These are phyloP conservation scores for Pantherophis vulpinus DNA, from an alignment of 2,797 vertebrate species.

Conservation along the genomic window DNA sequence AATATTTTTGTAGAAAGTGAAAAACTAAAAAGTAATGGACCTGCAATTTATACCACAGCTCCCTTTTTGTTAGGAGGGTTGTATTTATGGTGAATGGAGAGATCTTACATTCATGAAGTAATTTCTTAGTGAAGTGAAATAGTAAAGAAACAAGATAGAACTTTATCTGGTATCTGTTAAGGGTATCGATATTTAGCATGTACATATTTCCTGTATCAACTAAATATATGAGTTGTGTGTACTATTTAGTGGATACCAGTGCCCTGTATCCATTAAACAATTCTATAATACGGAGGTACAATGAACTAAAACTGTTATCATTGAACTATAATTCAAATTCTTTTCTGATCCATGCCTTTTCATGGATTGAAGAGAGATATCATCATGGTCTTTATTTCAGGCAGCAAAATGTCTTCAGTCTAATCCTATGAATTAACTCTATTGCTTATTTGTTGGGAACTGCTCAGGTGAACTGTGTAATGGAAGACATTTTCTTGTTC, in stretches of 20 bases:
- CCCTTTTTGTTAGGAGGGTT: background rate
- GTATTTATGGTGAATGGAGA: background rate
- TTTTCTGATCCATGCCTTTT: background rate
- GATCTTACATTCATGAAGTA: background rate
- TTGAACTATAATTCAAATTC: background rate
- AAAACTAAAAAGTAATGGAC: background rate
- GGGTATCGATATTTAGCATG: background rate
- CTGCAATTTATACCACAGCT: background rate
- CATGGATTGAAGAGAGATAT: background rate
- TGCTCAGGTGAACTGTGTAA: background rate
- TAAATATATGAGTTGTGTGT: background rate
- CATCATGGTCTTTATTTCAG: background rate
- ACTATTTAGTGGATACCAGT: background rate
- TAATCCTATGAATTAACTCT: background rate
- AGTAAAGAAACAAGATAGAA: background rate
- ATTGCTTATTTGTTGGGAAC: background rate
- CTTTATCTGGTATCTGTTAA: background rate
- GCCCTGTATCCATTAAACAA: background rate
- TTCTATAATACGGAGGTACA: background rate
- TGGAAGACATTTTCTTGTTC: background rate
- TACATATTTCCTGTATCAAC: background rate
- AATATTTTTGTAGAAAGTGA: background rate
- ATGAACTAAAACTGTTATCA: background rate
- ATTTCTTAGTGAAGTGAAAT: background rate
- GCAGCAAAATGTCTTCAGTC: background rate